Conservation (phyloP, 2,797 vertebrate genomes). For the Brachymystax lenok region DNA sequence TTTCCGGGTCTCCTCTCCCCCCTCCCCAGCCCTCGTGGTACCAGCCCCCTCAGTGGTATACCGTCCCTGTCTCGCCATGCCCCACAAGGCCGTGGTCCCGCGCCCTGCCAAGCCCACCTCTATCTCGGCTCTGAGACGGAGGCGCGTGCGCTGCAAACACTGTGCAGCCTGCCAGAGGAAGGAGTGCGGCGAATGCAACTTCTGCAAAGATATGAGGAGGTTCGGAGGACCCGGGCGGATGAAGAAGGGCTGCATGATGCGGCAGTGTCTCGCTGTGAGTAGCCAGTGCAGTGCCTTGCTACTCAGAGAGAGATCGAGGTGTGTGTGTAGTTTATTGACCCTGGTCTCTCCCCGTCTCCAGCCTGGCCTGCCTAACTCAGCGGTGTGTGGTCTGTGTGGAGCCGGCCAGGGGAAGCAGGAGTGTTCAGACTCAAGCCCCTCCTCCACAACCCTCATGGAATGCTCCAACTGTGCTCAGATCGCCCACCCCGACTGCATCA, state of each 20-base stretch:
- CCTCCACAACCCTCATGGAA: conserved; percentile 92
- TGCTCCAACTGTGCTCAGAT: conserved; percentile 96
- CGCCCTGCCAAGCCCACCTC: conserved; percentile 62
- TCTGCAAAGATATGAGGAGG: conserved; percentile 96
- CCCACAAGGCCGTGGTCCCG: conserved; percentile 37
- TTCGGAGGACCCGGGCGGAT: conserved; percentile 93
- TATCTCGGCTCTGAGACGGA: conserved; percentile 75
- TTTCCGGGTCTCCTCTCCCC: neutral
- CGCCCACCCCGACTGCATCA: conserved; percentile 90
- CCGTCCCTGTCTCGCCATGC: conserved; percentile 68
- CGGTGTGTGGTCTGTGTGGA: conserved; percentile 90
- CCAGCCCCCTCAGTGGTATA: conserved; percentile 62
- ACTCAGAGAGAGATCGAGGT: neutral
- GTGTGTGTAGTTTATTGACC: neutral
- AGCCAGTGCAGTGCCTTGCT: too few species aligned
- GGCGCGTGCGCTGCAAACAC: conserved; percentile 91
- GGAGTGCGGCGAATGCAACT: conserved; percentile 93
- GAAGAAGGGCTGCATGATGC: conserved; percentile 92
- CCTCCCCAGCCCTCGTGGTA: conserved; percentile 77
- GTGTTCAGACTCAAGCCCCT: conserved; percentile 80
- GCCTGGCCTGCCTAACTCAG: conserved; percentile 92
- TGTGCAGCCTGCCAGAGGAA: conserved; percentile 91
- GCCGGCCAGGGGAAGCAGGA: conserved; percentile 83
- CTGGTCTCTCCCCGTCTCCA: conserved; percentile 42
- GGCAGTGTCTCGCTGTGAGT: conserved; percentile 92